Base-by-base conservation (phyloP, 2,113 vertebrate species). In the Heterocephalus glaber region DNA sequence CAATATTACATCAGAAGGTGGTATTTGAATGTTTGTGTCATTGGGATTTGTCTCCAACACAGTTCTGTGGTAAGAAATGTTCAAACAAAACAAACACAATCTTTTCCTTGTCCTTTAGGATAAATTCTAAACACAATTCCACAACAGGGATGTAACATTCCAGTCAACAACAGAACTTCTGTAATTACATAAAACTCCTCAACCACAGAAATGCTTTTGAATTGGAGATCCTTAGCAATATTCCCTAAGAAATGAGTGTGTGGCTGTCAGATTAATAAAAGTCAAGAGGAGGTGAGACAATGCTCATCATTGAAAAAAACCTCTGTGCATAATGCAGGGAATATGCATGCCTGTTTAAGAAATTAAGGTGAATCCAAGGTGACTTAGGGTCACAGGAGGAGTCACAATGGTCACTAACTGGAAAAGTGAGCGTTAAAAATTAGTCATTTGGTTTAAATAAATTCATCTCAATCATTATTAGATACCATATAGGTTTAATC, bases 21-120 rank as follows among this genome's bases (percentile, higher is more conserved):
- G 89, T 97, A 90, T 98, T 97, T 98, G 98, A 98, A 98, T 98
- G 97, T 93, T 97, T 97, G 96, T 97, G 97, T 98, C 97, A 77
- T 86, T 95, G 97, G 97, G 97, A 96, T 97, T 98, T 98, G 97
- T 98, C 95, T 98, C 98, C 98, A 97, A 95, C 97, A 97, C 96
- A 98, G 98, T 98, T 98, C 98, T 98, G 87, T 96, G 98, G 98
- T 98, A 98, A 98, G 98, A 98, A 98, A 98, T 86, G 97, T 98
- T 98, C 97, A 97, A 98, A 98, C 96, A 98, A 98, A 98, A 98
- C 97, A 98, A 98, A 98, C 96, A 98, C 96, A 97, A 97, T 97
- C 96, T 91, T 85, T 97, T 97, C 85, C 95, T 60, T 30, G 92
- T 96, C 97, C 98, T 76, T 11, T 94, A 56, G 35, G 96, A 97